Evolutionary conservation across 2,113 vertebrate genomes (phyloP), one percentile per base, ranked within the genome.

Genomic region (Nerophis ophidion): DNA sequence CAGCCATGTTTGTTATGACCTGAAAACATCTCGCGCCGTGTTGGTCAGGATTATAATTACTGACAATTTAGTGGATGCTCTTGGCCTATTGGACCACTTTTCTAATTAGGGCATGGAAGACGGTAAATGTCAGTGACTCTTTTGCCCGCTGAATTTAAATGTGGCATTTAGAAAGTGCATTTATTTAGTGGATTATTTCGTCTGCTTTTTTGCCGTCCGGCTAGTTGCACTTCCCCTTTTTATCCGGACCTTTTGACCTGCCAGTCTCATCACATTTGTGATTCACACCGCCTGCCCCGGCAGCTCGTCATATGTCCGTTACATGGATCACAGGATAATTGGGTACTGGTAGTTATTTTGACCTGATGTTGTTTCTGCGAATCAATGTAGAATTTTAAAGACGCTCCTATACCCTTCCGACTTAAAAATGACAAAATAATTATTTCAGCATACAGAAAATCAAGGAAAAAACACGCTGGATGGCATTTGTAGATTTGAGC

Each of bases 301-400:
- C 48, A 46, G 54, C 70, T 75, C 57, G 38, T 79, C 83, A 79
- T 61, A 68, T 60, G 71, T 69, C 63, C 69, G 75, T 72, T 51
- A 70, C 69, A 84, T 34, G 77, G 80, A 84, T 85, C 80, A 77
- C 67, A 49, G 79, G 73, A 70, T 87, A 86, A 88, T 82, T 77
- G 77, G 63, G 58, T 16, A 60, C 63, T 73, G 76, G 70, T 78
- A 81, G 77, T 84, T 86, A 81, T 76, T 82, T 68, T 81, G 84
- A 86, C 80, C 68, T 68, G 68, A 61, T 71, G 65, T 61, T 54
- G 48, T 49, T 71, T 48, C 48, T 57, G 65, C 33, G 64, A 75
- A 81, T 76, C 68, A 60, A 84, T 76, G 75, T 58, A 62, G 51
- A 48, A 38, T 56, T 80, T 62, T 74, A 42, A 72, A 69, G 52